Base-by-base conservation (phyloP, 2,113 vertebrate species). In the Odocoileus virginianus region DNA sequence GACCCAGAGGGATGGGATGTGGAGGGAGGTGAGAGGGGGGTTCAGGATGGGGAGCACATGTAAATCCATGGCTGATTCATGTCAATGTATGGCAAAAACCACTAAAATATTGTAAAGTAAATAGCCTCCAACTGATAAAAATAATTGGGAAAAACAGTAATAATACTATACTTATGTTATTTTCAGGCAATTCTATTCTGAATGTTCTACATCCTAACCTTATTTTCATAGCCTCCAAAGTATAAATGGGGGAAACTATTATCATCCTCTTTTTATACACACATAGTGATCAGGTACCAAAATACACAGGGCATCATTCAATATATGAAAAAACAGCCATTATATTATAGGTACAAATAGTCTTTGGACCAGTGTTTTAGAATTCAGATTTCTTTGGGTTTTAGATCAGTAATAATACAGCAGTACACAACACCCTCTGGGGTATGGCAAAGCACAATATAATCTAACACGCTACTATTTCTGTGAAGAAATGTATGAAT, bases 121-220 rank as follows among this genome's bases (percentile, higher is more conserved):
- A 50, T 50, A 50, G 47, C 47, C 47, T 50, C 47, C 47, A 50
- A 50, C 47, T 50, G 47, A 50, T 50, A 50, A 50, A 50, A 50
- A 50, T 50, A 50, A 50, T 50, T 50, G 47, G 47, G 47, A 50
- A 50, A 50, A 50, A 50, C 3, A 50, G 47, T 40, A 95, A 84
- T 54, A 97, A 81, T 78, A 36, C 13, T 43, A 45, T 54, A 82
- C 40, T 60, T 82, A 36, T 28, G 60, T 89, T 94, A 74, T 85
- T 96, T 83, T 81, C 82, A 79, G 84, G 43, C 61, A 96, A 25
- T 54, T 33, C 87, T 95, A 83, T 74, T 91, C 79, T 89, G 58
- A 95, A 87, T 17, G 43, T 19, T 96, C 67, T 94, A 92, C 84
- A 50, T 50, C 74, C 84, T 92, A 95, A 95, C 84, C 90, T 95